Percentiles rank a stretch among this genome's conserved stretches.
These are phyloP conservation scores for Hanleya hanleyi DNA, from an alignment of 2,888 invertebrate genomes.

Conservation along the genomic window DNA sequence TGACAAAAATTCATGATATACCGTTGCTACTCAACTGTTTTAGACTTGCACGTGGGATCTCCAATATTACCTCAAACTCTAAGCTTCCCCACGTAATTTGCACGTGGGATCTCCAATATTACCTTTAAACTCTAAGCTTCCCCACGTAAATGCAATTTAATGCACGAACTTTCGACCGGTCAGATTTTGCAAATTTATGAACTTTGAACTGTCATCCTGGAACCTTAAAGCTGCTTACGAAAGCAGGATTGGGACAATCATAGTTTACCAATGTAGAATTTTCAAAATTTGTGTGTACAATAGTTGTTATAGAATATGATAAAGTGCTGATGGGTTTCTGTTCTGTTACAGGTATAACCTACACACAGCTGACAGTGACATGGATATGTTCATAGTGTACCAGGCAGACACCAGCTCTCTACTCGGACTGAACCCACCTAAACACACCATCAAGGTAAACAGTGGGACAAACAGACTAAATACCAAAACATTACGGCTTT, in stretches of 20 bases:
- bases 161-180: too few species aligned
- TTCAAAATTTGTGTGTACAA: background rate
- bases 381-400: constrained; percentile 67
- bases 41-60: too few species aligned
- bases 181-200: background rate
- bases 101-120: too few species aligned
- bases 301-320: background rate
- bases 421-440: constrained; percentile 59
- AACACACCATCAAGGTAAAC: constrained; percentile 61
- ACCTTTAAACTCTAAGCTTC: too few species aligned
- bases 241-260: background rate
- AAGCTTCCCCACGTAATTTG: too few species aligned
- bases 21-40: too few species aligned
- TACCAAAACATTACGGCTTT: too few species aligned
- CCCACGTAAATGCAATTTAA: too few species aligned
- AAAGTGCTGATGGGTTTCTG: background rate
- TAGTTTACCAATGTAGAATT: background rate
- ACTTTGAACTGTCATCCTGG: background rate
- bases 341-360: constrained; percentile 58
- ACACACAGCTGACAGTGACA: constrained; percentile 54
- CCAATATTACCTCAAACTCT: too few species aligned
- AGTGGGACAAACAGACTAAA: too few species aligned
- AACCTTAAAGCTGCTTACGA: background rate
- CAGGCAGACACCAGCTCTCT: constrained; percentile 54
- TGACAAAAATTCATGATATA: too few species aligned